Percentiles rank a stretch among this genome's conserved stretches.
phyloP scores from a whole-genome alignment of 2,113 vertebrate species.

The Todiramphus saurophagus region DNA sequence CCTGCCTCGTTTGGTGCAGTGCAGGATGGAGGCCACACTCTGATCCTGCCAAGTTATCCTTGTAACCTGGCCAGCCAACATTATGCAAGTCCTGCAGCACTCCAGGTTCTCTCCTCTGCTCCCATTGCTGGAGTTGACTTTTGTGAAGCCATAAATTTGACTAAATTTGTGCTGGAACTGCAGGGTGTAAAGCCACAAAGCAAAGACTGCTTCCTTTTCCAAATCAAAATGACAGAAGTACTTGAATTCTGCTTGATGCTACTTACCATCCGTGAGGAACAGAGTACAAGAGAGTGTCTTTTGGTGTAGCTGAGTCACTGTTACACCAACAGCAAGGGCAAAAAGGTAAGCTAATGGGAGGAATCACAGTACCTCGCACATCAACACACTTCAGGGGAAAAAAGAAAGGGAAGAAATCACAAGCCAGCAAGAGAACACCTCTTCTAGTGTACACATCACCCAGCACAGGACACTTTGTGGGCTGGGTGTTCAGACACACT shows the following conservation, averaged over 20 bases:
- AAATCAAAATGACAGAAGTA: neutral
- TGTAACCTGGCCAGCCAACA: neutral
- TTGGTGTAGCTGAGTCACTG: neutral
- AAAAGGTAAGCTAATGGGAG: neutral
- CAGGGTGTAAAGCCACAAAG: neutral
- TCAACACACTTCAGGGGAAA: neutral
- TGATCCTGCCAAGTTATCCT: neutral
- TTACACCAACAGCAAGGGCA: neutral
- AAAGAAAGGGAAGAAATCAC: neutral
- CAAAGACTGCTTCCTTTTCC: neutral
- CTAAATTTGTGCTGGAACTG: neutral
- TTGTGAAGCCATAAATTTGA: neutral
- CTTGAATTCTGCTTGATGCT: neutral
- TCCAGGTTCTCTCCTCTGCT: neutral
- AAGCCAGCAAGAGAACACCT: constrained; percentile 32
- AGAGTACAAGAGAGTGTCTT: neutral
- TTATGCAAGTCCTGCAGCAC: neutral
- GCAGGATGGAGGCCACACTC: neutral
- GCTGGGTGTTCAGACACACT: neutral
- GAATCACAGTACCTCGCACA: constrained; percentile 23
- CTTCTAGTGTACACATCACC: neutral
- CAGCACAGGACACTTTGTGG: neutral
- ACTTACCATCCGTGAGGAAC: neutral
- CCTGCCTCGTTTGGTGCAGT: neutral
- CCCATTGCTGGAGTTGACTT: neutral